Evolutionary conservation across 2,113 vertebrate genomes (phyloP), one percentile per base, ranked within the genome.

Genomic region (Proteles cristata): DNA sequence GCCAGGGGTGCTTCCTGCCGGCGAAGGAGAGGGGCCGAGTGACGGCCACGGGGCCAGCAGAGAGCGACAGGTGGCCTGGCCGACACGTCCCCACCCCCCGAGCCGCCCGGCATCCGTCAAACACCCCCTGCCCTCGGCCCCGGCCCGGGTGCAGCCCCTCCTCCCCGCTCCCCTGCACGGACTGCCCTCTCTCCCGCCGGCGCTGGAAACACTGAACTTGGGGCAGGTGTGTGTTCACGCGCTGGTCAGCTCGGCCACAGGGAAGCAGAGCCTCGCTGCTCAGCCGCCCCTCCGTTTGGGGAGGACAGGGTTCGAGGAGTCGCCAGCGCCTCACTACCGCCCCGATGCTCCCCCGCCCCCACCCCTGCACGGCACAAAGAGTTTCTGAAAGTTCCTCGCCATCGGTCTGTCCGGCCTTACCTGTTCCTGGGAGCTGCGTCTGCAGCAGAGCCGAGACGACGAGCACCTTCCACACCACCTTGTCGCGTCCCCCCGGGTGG

Each of bases 401-500:
- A 19, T 48, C 1, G 0, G 61, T 25, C 8, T 21, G 14, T 2
- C 28, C 7, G 0, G 7, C 69, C 98, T 94, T 98, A 99, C 99
- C 99, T 97, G 98, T 19, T 15, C 82, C 2, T 0, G 97, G 95
- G 77, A 98, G 43, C 97, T n/a, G 93, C 0, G 94, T 93, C 96
- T 98, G 99, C 88, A 98, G 96, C 80, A 93, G 0, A 2, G 91
- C 90, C 0, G 66, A 11, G 3, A 93, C 0, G 0, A 15, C 0
- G 0, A 97, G 65, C 1, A 23, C 82, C 58, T 80, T 98, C 96
- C 98, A 95, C 95, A 97, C 88, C 98, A 99, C 99, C 90, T 23
- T 33, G 86, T 80, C 88, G 0, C 73, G 93, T 26, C 0, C 2
- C 71, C 94, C 61, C 0, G 0, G 94, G 15, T 0, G 0, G 33